These are phyloP conservation scores for Engraulis encrasicolus DNA, from an alignment of 2,113 vertebrate genomes.

Conservation along the genomic window DNA sequence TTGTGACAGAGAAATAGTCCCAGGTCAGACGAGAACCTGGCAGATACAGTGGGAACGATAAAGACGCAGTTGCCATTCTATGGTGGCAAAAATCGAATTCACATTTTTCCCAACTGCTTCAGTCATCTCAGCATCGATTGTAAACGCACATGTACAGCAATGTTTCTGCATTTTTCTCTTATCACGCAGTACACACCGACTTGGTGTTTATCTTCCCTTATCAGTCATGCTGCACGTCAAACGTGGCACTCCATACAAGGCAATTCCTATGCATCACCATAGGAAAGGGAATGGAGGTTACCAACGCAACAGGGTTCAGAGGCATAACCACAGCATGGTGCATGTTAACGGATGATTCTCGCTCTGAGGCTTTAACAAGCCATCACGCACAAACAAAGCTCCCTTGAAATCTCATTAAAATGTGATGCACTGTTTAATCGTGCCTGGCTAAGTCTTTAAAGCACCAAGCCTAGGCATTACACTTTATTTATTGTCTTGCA, in stretches of 20 bases:
- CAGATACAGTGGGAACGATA: too few relatives aligned
- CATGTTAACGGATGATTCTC: not conserved
- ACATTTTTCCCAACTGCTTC: too few relatives aligned
- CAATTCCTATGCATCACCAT: not conserved
- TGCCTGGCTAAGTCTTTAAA: slow-evolving; percentile 43
- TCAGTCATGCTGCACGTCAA: slow-evolving; percentile 2
- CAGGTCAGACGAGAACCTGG: too few relatives aligned
- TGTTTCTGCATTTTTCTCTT: too few relatives aligned
- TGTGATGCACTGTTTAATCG: slow-evolving; percentile 56
- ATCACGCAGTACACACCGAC: too few relatives aligned
- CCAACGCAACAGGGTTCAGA: not conserved
- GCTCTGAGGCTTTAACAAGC: slow-evolving; percentile 20
- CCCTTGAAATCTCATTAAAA: slow-evolving; percentile 59
- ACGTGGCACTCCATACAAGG: not conserved
- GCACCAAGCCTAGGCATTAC: slow-evolving; percentile 37
- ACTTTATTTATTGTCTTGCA: slow-evolving; percentile 35
- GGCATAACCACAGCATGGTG: not conserved
- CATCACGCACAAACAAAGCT: slow-evolving; percentile 46
- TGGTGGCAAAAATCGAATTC: too few relatives aligned
- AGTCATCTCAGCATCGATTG: too few relatives aligned
- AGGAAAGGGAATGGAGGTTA: not conserved
- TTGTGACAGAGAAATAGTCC: too few relatives aligned
- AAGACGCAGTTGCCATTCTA: too few relatives aligned
- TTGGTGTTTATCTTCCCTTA: not conserved
- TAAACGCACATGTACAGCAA: too few relatives aligned